Evolutionary conservation across 2,113 vertebrate genomes (phyloP).

Genomic region (Diphyllodes magnificus): DNA sequence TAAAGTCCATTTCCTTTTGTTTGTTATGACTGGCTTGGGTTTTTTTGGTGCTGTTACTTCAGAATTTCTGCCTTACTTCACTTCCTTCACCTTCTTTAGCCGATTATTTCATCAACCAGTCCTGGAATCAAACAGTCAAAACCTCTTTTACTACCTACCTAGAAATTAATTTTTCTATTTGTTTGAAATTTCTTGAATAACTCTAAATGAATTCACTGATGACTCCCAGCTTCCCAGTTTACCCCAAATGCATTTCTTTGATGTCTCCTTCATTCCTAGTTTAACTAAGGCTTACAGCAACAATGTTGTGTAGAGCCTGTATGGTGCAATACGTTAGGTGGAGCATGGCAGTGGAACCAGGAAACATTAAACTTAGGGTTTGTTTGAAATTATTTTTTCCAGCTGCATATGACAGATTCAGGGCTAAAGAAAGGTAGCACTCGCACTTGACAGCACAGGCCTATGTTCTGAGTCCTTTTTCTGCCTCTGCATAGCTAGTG

Average conservation of each 20-base stretch:
- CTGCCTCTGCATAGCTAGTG: neutral
- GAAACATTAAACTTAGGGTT: neutral
- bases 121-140: neutral
- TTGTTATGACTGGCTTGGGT: neutral
- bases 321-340: accelerated
- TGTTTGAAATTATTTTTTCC: neutral
- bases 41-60: neutral
- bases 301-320: neutral
- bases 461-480: neutral
- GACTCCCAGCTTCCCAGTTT: neutral
- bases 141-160: neutral
- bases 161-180: neutral
- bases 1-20: neutral
- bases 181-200: neutral
- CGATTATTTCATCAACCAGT: neutral
- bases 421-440: neutral
- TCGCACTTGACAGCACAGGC: neutral
- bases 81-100: neutral
- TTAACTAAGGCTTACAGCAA: neutral
- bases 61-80: neutral
- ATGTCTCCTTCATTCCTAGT: neutral
- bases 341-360: neutral
- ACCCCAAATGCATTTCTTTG: neutral
- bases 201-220: neutral
- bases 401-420: accelerated